These are phyloP conservation scores for Sebastes umbrosus DNA, from an alignment of 2,797 vertebrate species.

Conservation along the genomic window DNA sequence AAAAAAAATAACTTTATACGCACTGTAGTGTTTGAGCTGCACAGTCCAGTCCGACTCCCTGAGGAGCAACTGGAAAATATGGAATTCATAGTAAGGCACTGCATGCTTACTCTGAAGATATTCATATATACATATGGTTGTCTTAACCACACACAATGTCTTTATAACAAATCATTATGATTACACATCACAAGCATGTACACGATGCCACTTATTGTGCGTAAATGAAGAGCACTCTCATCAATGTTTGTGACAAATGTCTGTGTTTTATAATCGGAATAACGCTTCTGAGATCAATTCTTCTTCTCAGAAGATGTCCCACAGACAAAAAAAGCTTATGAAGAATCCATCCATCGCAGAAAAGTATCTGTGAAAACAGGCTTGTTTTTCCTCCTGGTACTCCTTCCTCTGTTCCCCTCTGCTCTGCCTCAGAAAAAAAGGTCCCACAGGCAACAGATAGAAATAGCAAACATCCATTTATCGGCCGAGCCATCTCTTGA, in stretches of 20 bases:
- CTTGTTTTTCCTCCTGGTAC: slow-evolving; percentile 17
- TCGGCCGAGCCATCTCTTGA: slow-evolving; percentile 71
- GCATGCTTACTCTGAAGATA: slow-evolving; percentile 45
- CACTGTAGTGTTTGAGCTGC: slow-evolving; percentile 58
- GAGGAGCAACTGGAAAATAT: slow-evolving; percentile 26
- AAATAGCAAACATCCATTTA: slow-evolving; percentile 74
- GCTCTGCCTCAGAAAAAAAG: slow-evolving; percentile 57
- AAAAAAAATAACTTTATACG: slow-evolving; percentile 8
- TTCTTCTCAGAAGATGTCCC: slow-evolving; percentile 40
- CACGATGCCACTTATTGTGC: slow-evolving; percentile 72
- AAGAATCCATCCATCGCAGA: slow-evolving; percentile 51
- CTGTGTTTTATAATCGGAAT: slow-evolving; percentile 32
- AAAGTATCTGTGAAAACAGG: slow-evolving; percentile 40
- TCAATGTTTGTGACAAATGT: slow-evolving; percentile 42
- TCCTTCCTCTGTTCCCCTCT: slow-evolving; percentile 51
- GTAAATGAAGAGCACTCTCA: slow-evolving; percentile 49
- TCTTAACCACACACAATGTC: slow-evolving; percentile 25
- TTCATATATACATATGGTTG: slow-evolving; percentile 37
- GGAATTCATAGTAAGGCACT: slow-evolving; percentile 56
- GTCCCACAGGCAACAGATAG: slow-evolving; percentile 71
- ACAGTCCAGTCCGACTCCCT: slow-evolving; percentile 33
- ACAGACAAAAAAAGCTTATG: slow-evolving; percentile 59
- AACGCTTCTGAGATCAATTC: slow-evolving; percentile 36
- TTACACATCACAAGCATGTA: slow-evolving; percentile 60
- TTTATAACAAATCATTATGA: slow-evolving; percentile 44